Base-by-base conservation (phyloP, 2,797 vertebrate species). In the Florisuga fusca region DNA sequence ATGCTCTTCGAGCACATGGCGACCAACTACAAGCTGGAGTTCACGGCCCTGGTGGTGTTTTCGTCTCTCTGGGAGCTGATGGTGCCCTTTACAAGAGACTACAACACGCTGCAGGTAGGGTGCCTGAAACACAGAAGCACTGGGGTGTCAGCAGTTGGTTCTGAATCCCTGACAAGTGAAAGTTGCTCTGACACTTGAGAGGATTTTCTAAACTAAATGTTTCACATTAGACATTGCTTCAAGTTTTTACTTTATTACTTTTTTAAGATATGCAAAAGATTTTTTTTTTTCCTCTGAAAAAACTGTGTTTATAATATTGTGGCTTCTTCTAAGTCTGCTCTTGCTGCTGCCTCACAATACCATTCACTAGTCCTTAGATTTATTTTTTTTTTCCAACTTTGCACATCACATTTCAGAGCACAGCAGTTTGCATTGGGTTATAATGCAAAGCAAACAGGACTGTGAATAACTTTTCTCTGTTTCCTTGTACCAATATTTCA, bases 1-100 rank as follows among this genome's bases (percentile, higher is more conserved):
- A 99, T 99, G 99, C 96, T 99, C 33, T 99, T 99, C 92, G 99
- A 99, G 96, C 99, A 99, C 97, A 99, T 99, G 99, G 99, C 99
- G 8, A 99, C 99, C 69, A 99, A 99, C 97, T 99, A 99, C 97
- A 99, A 99, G 77, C 94, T 99, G 95, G 99, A 99, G 96, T 99
- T 99, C 93, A 99, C 99, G 0, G 97, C 99, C 16, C 90, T 99
- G 25, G 98, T 99, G 89, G 99, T 99, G 25, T 99, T 99, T 63
- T 99, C 99, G 0, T 99, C 99, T 0, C 98, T 99, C 36, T 99
- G 99, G 99, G 99, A 99, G 94, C 97, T 99, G 34, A 96, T 99
- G 98, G 99, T 99, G 75, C 99, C 99, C 25, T 99, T 99, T 85
- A 99, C 99, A 4, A 98, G 99, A 94, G 99, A 99, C 95, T 99